Base-by-base conservation (phyloP, 2,888 invertebrate genomes). In the Dryobota labecula region DNA sequence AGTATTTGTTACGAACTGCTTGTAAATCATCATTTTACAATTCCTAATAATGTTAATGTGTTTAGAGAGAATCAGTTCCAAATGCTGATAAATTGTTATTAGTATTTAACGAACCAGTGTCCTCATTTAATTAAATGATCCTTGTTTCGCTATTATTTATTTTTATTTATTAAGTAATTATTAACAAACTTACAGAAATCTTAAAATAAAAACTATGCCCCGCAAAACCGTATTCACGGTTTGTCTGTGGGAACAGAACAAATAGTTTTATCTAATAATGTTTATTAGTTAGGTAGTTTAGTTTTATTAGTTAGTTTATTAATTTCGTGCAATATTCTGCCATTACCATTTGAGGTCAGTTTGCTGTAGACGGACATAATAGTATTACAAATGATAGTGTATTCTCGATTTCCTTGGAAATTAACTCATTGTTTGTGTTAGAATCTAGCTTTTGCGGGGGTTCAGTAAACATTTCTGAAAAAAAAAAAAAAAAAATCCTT, bases 321-420 rank as follows among this genome's bases (percentile, higher is more conserved):
- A 51, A 80, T 62, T 67, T 54, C 43, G 41, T 63, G 56, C 41
- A 57, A 78, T 73, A 67, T 63, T 58, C 38, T 36, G 47, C 43
- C 24, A 80, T 80, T 53, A 38, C 36, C 38, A 80, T 73, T 68
- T 51, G 80, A 57, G 80, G 61, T 73, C 65, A 68, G 45, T 49
- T 53, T 18, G 57, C 43, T n/a, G 56, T 45, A 15, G 67, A 53
- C 58, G 27, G 53, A 56, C 58, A 67, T 33, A 7, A 3, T 20
- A 49, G n/a, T 36, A 49, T n/a, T 61, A 63, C 70, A 58, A 65
- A 74, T 73, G 49, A 58, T 73, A 60, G 6, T 61, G 5, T 69
- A 47, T 47, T 73, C 57, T 51, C 24, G 65, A 63, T 47, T 70
- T 73, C 58, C 24, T 61, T 66, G 15, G 38, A 73, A 74, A 49